A percentile compares a stretch with the other conserved stretches of the same genome.
Conservation (phyloP, 2,113 vertebrate species). For the Zeus faber region DNA sequence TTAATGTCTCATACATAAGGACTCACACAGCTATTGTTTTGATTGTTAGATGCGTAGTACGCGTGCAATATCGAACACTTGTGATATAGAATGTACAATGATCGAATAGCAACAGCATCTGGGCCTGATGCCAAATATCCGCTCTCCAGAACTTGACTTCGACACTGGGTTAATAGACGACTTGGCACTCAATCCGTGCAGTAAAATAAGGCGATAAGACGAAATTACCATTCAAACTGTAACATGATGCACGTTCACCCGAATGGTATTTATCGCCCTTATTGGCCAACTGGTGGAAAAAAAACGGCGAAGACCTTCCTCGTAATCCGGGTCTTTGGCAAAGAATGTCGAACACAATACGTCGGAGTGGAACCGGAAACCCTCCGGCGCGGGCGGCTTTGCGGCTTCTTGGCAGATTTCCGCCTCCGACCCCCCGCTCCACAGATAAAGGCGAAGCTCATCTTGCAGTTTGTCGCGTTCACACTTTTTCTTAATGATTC, state of each 20-base stretch:
- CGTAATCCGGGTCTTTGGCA: slow-evolving; percentile 39
- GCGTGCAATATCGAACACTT: no score
- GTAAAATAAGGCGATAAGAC: slow-evolving; percentile 12
- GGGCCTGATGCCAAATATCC: no score
- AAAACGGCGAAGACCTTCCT: slow-evolving; percentile 37
- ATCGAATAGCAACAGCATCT: no score
- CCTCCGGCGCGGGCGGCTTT: slow-evolving; percentile 32
- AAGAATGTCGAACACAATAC: slow-evolving; percentile 39
- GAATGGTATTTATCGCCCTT: slow-evolving; percentile 14
- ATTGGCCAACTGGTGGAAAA: slow-evolving; percentile 22
- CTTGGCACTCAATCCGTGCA: slow-evolving; percentile 2
- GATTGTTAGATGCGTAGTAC: no score
- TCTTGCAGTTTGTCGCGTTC: slow-evolving; percentile 51
- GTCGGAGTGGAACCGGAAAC: slow-evolving; percentile 38
- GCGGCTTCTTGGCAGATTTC: slow-evolving; percentile 38
- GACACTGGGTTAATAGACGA: slow-evolving; percentile 14
- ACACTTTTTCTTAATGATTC: slow-evolving; percentile 33
- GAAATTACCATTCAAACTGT: slow-evolving; percentile 23
- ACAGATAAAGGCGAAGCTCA: slow-evolving; percentile 39
- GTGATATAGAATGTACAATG: no score
- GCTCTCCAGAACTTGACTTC: no score
- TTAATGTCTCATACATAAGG: no score
- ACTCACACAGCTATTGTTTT: no score
- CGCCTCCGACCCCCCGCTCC: slow-evolving; percentile 45
- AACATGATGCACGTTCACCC: slow-evolving; percentile 23